Percentiles rank a stretch among this genome's conserved stretches.
phyloP scores from a whole-genome alignment of 2,888 invertebrate species.

The Chrysopilus asiliformis region DNA sequence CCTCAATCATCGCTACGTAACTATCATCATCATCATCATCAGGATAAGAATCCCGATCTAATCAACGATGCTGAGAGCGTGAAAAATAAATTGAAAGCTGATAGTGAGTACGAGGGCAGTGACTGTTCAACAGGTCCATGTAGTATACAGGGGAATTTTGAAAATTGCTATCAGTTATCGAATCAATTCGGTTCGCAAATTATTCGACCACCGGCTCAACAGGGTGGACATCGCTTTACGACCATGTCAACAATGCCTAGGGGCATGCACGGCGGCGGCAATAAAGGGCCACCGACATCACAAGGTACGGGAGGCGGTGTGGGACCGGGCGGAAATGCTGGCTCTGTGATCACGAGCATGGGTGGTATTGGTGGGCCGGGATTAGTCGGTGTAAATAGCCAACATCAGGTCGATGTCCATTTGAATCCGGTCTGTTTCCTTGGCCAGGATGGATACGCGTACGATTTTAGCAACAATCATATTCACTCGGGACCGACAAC shows the following conservation, averaged over 20 bases:
- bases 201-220: constrained; percentile 31
- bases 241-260: constrained; percentile 40
- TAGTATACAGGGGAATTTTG: constrained; percentile 23
- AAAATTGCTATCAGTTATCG: constrained; percentile 35
- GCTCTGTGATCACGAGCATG: constrained; percentile 19
- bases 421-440: constrained; percentile 63
- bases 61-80: constrained; percentile 62
- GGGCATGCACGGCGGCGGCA: constrained; percentile 39
- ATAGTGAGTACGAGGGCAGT: constrained; percentile 32
- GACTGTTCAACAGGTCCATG: constrained; percentile 28
- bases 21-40: too few species aligned
- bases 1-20: constrained; percentile 42
- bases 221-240: constrained; percentile 24
- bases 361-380: constrained; percentile 7
- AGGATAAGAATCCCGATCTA: constrained; percentile 64
- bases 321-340: too few species aligned
- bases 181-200: constrained; percentile 43
- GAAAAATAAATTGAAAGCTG: constrained; percentile 35
- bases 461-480: constrained; percentile 34
- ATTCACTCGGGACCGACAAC: constrained; percentile 19
- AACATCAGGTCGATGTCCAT: constrained; percentile 59
- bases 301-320: too few species aligned
- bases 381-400: constrained; percentile 34
- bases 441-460: constrained; percentile 61
- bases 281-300: too few species aligned